A percentile compares a stretch with the other conserved stretches of the same genome.
Conservation (phyloP, 2,888 invertebrate species). For the Lasioglossum oenotherae region DNA sequence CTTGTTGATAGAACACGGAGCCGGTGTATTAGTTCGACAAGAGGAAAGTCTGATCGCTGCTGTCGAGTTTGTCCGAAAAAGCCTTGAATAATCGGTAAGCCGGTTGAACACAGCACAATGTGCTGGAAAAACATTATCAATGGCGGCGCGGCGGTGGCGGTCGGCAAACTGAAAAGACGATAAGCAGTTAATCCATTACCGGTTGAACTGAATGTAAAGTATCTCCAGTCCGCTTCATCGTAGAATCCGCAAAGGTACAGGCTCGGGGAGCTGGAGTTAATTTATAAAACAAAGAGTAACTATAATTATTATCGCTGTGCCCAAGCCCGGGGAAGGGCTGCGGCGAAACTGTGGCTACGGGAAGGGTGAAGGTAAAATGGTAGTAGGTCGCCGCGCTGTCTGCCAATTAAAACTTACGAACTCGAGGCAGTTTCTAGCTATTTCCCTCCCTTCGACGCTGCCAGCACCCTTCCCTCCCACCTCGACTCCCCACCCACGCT, state of each 20-base stretch:
- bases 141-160: slow-evolving; percentile 15
- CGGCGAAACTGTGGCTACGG: slow-evolving; percentile 43
- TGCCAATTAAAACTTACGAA: slow-evolving; percentile 77
- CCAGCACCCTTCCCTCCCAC: neutral
- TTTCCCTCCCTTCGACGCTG: slow-evolving; percentile 25
- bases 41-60: neutral
- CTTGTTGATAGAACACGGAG: neutral
- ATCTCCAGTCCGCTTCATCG: slow-evolving; percentile 44
- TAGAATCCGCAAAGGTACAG: slow-evolving; percentile 49
- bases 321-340: slow-evolving; percentile 37
- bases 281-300: slow-evolving; percentile 78
- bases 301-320: slow-evolving; percentile 72
- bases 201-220: slow-evolving; percentile 75
- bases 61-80: neutral
- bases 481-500: neutral
- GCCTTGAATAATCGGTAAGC: neutral
- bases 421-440: slow-evolving; percentile 59
- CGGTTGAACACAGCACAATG: slow-evolving; percentile 8
- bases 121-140: slow-evolving; percentile 19
- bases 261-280: slow-evolving; percentile 65
- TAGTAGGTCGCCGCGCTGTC: slow-evolving; percentile 63
- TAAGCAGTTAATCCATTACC: slow-evolving; percentile 79
- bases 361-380: slow-evolving; percentile 46
- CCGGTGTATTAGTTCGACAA: neutral
- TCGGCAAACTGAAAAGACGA: slow-evolving; percentile 62